These are phyloP conservation scores for Alligator mississippiensis DNA, from an alignment of 2,113 vertebrate species.

Conservation along the genomic window DNA sequence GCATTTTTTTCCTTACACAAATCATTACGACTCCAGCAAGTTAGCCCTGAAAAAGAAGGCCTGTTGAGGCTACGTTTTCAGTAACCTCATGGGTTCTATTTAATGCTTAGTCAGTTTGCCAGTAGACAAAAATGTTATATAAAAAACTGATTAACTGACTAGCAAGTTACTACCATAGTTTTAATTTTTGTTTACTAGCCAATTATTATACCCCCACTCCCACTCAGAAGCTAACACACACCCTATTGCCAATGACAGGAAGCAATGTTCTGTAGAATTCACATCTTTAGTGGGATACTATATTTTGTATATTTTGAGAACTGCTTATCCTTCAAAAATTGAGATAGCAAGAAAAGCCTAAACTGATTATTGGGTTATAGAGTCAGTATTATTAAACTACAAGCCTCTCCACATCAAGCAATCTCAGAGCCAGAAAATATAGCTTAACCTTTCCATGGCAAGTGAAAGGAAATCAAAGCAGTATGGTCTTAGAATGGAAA, in stretches of 20 bases:
- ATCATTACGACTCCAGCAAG: not conserved
- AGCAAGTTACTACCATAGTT: not conserved
- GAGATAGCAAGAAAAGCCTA: too few species aligned
- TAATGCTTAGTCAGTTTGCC: not conserved
- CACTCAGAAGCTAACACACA: too few species aligned
- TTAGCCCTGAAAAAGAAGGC: not conserved
- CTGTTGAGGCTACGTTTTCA: not conserved
- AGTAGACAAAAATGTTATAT: not conserved
- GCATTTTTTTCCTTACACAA: not conserved
- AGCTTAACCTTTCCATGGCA: not conserved
- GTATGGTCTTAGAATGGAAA: conserved; percentile 3
- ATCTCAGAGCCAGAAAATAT: not conserved
- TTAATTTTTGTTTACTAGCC: not conserved
- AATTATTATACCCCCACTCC: not conserved
- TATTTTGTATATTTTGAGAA: not conserved
- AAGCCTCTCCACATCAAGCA: not conserved
- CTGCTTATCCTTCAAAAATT: not conserved
- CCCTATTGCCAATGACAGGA: not conserved
- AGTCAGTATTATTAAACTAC: not conserved
- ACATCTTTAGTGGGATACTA: not conserved
- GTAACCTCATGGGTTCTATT: not conserved
- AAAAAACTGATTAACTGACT: not conserved
- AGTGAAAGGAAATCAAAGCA: conserved; percentile 23
- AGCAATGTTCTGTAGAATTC: not conserved
- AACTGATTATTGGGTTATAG: not conserved